Percentiles rank a stretch among this genome's conserved stretches.
phyloP scores from a whole-genome alignment of 2,888 invertebrate genomes.

The Candidula unifasciata region DNA sequence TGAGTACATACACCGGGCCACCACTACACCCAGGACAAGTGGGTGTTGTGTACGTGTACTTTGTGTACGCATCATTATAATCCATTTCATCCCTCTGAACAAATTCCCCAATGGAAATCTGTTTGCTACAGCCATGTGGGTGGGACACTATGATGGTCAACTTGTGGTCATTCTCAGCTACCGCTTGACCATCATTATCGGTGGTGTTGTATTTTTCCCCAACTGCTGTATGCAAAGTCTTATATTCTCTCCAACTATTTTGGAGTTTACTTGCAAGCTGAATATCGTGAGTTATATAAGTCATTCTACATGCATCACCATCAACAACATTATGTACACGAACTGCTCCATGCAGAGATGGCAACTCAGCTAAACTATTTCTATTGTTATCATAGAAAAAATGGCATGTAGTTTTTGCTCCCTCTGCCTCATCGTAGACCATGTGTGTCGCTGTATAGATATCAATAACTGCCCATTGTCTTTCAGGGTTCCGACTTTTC shows the following conservation, averaged over 20 bases:
- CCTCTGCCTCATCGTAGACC: background rate
- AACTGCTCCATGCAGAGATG: background rate
- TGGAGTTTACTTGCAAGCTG: background rate
- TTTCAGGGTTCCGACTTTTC: background rate
- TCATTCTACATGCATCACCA: background rate
- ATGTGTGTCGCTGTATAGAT: background rate
- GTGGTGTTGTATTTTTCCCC: background rate
- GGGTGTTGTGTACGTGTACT: conserved; percentile 4
- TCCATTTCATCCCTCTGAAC: background rate
- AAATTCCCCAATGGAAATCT: background rate
- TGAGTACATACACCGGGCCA: conserved; percentile 9
- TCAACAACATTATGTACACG: background rate
- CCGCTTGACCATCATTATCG: background rate
- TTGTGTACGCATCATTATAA: background rate
- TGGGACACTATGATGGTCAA: conserved; percentile 32
- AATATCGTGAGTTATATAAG: conserved; percentile 4
- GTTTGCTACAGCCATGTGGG: conserved; percentile 30
- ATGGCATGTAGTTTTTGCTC: background rate
- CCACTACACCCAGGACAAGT: conserved; percentile 21
- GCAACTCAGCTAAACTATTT: background rate
- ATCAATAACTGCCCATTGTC: background rate
- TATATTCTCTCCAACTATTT: background rate
- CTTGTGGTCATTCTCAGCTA: background rate
- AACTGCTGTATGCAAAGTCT: background rate
- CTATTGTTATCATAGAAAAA: background rate